A percentile compares a stretch with the other conserved stretches of the same genome.
These are phyloP conservation scores for Drosophila kikkawai DNA, from an alignment of 1,140 invertebrate species.

Conservation along the genomic window DNA sequence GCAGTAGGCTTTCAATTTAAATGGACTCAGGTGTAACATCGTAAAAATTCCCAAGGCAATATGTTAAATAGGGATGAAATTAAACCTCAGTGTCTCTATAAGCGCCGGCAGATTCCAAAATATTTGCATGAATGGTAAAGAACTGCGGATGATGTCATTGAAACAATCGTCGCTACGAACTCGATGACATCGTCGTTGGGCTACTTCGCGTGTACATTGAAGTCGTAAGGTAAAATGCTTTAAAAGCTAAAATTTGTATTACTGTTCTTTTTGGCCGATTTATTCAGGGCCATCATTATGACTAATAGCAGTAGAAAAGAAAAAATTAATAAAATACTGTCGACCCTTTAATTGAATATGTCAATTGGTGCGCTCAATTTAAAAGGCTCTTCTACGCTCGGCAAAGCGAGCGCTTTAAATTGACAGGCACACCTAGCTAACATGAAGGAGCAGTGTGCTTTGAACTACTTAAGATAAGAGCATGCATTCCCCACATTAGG, in stretches of 20 bases:
- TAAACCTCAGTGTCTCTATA: neutral
- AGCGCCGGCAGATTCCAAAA: neutral
- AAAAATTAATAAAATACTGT: neutral
- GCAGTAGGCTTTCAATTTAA: neutral
- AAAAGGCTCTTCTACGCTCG: neutral
- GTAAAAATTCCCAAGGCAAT: neutral
- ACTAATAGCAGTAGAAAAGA: neutral
- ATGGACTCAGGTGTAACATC: neutral
- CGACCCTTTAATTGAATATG: conserved; percentile 19
- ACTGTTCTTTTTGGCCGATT: neutral
- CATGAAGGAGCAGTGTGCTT: neutral
- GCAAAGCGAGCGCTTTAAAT: neutral
- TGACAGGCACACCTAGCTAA: neutral
- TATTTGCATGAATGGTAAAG: neutral
- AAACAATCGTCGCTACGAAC: neutral
- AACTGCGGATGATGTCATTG: conserved; percentile 29
- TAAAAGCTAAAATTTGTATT: neutral
- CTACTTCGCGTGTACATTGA: neutral
- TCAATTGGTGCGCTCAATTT: conserved; percentile 9
- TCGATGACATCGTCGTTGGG: conserved; percentile 12
- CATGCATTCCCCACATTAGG: neutral
- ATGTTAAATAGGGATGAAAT: neutral
- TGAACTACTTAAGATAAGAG: conserved; percentile 1
- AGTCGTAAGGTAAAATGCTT: conserved; percentile 7
- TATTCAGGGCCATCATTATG: neutral